Base-by-base conservation (phyloP, 35 echinoderm and acorn worm genomes). In the Chiridota heheva region DNA sequence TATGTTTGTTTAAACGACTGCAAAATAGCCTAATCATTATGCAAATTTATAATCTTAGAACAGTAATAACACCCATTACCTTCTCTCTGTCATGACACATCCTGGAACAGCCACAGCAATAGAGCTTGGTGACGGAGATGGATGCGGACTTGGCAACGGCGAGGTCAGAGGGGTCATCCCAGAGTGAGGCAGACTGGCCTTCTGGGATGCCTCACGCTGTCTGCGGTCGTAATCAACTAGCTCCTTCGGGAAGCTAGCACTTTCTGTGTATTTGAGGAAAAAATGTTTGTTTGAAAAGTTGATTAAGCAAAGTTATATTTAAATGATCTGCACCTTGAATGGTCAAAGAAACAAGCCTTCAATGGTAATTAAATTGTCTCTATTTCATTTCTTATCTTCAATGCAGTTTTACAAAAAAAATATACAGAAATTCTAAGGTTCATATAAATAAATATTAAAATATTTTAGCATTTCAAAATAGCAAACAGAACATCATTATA, bases 221-320 rank as follows among this genome's bases (percentile, higher is more conserved):
- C 84, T 32, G 7, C 89, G 47, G 61, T 98, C 95, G 44, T 98
- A 98, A 62, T 98, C 95, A 29, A 98, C 89, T 1, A 98, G 89
- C 61, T 98, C 95, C 86, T 98, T 98, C 95, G 95, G 28, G 84
- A 98, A 17, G 95, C 87, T 35, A 98, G 45, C 8, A 98, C 95
- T 92, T 91, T 98, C 95, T 98, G 85, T 75, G 58, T 67, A n/a
- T n/a, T n/a, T n/a, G n/a, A 20, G 20, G n/a, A 66, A 59, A 63
- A n/a, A 5, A 29, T 40, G 26, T 82, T 43, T 5, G 5, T 53
- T 12, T 13, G 48, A 53, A 13, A 13, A 53, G 22, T 53, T 12
- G 12, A 22, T 12, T 53, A 22, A 53, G 48, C 48, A 13, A 22
- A 53, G 12, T 53, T 13, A 12, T 13, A 22, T 13, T 22, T 53